A percentile compares a stretch with the other conserved stretches of the same genome.
Evolutionary conservation across 2,113 vertebrate species (phyloP).

Genomic region (Bambusicola thoracicus): DNA sequence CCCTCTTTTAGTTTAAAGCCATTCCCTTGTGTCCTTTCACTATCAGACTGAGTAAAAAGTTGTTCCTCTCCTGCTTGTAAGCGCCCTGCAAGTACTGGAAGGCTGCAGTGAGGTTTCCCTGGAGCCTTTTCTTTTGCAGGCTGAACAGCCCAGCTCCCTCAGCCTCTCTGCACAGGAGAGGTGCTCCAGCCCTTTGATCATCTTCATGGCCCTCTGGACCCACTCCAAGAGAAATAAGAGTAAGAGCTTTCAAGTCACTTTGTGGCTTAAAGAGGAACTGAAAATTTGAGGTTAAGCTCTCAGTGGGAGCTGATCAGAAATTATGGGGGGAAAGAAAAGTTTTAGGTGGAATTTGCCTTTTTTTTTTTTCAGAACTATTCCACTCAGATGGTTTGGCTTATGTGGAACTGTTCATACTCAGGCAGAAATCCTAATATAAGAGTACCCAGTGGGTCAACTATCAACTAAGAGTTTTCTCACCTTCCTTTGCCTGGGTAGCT

Average conservation of each 20-base stretch:
- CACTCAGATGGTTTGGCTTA: accelerated
- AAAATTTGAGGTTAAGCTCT: neutral
- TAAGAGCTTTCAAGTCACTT: neutral
- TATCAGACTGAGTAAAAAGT: no score
- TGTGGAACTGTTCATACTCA: neutral
- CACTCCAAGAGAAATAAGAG: no score
- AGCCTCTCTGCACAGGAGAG: no score
- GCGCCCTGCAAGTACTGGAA: no score
- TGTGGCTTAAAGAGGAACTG: neutral
- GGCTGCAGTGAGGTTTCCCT: no score
- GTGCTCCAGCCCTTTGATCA: no score
- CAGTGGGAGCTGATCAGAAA: neutral
- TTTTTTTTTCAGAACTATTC: neutral
- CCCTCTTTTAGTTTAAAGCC: no score
- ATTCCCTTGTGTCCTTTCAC: no score
- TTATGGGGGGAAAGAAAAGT: neutral
- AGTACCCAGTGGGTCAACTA: neutral
- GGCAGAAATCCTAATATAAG: neutral
- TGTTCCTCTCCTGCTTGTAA: no score
- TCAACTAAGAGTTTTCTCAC: neutral
- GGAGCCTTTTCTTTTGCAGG: no score
- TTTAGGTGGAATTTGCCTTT: neutral
- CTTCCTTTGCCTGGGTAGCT: neutral
- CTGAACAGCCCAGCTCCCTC: no score
- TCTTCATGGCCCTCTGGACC: no score